Conservation (phyloP, 2,888 invertebrate species). For the Leptinotarsa haldemani region DNA sequence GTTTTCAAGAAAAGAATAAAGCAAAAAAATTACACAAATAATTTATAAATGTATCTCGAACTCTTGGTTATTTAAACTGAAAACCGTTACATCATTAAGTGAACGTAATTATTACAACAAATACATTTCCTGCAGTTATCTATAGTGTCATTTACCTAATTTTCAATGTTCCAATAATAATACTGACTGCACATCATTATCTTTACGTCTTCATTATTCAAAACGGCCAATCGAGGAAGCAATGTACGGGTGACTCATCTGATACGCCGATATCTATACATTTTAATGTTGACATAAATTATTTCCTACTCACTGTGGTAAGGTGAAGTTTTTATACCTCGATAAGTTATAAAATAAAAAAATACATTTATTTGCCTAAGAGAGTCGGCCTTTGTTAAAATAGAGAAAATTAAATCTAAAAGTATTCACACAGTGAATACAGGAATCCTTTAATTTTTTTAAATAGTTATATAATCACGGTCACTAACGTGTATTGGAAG, state of each 20-base stretch:
- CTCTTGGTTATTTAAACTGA: background rate
- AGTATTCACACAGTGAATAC: too few species aligned
- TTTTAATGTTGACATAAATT: background rate
- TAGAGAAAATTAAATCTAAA: too few species aligned
- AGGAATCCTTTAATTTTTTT: too few species aligned
- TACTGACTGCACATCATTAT: background rate
- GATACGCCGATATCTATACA: background rate
- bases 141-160: background rate
- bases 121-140: too few species aligned
- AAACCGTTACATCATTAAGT: background rate
- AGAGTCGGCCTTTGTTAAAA: too few species aligned
- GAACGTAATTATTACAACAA: background rate
- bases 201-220: slow-evolving; percentile 3
- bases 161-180: background rate
- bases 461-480: too few species aligned
- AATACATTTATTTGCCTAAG: too few species aligned
- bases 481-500: too few species aligned
- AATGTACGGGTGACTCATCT: background rate
- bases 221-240: background rate
- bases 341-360: background rate
- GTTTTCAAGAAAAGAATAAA: too few species aligned
- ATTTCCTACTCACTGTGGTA: background rate
- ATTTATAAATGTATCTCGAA: too few species aligned
- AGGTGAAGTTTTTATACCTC: background rate
- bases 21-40: too few species aligned